A percentile compares a stretch with the other conserved stretches of the same genome.
These are phyloP conservation scores for Ceyx margarethae DNA, from an alignment of 2,113 vertebrate genomes.

Conservation along the genomic window DNA sequence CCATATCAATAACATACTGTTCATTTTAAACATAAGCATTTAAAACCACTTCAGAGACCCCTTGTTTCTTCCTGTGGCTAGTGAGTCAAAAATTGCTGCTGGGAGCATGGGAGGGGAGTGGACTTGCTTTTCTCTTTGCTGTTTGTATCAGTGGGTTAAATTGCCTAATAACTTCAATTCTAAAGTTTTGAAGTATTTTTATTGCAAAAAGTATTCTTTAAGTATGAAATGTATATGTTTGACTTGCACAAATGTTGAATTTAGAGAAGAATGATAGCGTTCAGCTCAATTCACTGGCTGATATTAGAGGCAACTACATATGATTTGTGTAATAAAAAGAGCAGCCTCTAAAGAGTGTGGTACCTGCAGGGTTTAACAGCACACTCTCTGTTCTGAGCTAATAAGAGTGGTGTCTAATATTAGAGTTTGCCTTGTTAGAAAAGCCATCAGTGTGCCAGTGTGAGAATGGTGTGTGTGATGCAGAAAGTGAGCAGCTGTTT, in stretches of 20 bases:
- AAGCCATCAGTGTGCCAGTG: background rate
- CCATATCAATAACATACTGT: background rate
- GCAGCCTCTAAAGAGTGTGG: background rate
- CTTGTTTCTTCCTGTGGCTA: background rate
- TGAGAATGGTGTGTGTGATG: background rate
- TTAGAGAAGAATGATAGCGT: background rate
- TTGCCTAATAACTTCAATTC: conserved; percentile 11
- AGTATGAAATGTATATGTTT: background rate
- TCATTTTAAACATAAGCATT: background rate
- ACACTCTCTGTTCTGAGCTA: conserved; percentile 30
- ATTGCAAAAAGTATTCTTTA: background rate
- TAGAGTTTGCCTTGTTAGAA: conserved; percentile 9
- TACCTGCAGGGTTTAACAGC: conserved; percentile 35
- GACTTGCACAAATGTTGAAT: background rate
- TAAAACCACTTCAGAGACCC: background rate
- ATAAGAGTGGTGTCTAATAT: conserved; percentile 4
- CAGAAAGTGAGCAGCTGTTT: background rate
- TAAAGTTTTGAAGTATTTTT: background rate
- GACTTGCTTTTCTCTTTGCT: background rate
- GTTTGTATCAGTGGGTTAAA: background rate
- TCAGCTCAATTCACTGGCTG: background rate
- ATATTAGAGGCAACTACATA: conserved; percentile 46
- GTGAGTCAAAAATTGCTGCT: background rate
- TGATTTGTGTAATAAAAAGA: conserved; percentile 47
- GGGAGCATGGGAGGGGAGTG: background rate